Conservation (phyloP, 37 sponge, comb jelly and placozoan species). For the Ephydatia muelleri region DNA sequence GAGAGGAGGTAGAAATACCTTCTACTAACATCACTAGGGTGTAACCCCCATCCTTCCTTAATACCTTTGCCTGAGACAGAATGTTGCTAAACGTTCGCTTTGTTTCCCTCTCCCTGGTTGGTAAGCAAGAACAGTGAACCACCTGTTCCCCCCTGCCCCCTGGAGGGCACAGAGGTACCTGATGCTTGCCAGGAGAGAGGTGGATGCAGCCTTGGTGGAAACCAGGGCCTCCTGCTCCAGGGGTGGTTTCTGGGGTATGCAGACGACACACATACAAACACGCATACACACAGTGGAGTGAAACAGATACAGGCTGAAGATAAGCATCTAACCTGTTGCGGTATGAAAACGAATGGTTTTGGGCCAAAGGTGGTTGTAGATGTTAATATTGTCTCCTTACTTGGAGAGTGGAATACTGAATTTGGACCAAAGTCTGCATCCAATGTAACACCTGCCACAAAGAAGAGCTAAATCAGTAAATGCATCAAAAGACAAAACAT, state of each 20-base stretch:
- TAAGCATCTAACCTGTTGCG: slow-evolving; percentile 31
- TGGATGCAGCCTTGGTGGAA: slow-evolving; percentile 1
- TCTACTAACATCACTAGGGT: not conserved
- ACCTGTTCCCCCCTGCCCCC: not conserved
- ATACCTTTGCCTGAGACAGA: slow-evolving; percentile 77
- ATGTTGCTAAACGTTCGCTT: slow-evolving; percentile 72
- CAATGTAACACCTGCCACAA: slow-evolving; percentile 20
- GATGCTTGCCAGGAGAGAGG: slow-evolving; percentile 57
- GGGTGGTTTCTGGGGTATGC: not conserved
- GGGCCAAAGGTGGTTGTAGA: slow-evolving; percentile 82
- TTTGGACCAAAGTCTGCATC: slow-evolving; percentile 47
- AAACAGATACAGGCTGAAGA: not conserved
- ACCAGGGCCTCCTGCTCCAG: not conserved
- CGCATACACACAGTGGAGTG: not conserved
- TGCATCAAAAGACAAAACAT: not conserved
- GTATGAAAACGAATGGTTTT: slow-evolving; percentile 78
- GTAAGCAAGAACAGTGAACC: not conserved
- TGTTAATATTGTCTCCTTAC: slow-evolving; percentile 76
- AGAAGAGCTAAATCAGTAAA: not conserved
- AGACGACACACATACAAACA: not conserved
- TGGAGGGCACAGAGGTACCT: slow-evolving; percentile 29
- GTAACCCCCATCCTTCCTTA: not conserved
- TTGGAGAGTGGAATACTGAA: slow-evolving; percentile 83
- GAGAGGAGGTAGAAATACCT: not conserved
- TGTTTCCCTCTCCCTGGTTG: slow-evolving; percentile 75